Evolutionary conservation across 2,888 invertebrate species (phyloP).

Genomic region (Tetranychus piercei): DNA sequence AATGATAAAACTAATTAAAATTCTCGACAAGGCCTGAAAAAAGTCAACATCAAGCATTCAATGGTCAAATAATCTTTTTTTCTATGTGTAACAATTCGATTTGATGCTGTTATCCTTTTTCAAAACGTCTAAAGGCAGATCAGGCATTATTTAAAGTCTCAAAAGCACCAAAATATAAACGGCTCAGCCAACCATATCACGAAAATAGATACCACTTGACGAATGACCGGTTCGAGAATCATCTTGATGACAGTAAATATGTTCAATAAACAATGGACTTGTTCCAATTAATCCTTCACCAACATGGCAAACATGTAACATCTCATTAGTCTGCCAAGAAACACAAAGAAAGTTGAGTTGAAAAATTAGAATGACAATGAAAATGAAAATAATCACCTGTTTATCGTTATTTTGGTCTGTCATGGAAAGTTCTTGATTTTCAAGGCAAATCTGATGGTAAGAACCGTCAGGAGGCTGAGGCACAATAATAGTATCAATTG

Average conservation of each 20-base stretch:
- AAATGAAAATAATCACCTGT: neutral
- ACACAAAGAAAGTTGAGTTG: neutral
- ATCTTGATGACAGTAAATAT: neutral
- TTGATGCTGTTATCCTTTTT: too few relatives aligned
- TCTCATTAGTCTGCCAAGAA: neutral
- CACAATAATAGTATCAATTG: neutral
- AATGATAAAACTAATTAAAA: too few relatives aligned
- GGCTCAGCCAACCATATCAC: neutral
- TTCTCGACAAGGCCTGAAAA: too few relatives aligned
- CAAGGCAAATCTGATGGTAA: neutral
- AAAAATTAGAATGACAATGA: neutral
- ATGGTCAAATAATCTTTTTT: too few relatives aligned
- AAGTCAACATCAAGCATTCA: too few relatives aligned
- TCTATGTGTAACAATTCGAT: too few relatives aligned
- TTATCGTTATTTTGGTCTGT: neutral
- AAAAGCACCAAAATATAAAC: neutral
- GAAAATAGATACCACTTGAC: neutral
- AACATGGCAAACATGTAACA: neutral
- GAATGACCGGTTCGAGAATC: neutral
- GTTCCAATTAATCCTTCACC: neutral
- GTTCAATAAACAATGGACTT: neutral
- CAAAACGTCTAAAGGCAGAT: neutral
- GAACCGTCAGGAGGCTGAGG: neutral
- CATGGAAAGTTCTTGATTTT: neutral
- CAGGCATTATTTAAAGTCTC: neutral